Evolutionary conservation across 2,888 invertebrate genomes (phyloP).

Genomic region (Pharmacophagus antenor): DNA sequence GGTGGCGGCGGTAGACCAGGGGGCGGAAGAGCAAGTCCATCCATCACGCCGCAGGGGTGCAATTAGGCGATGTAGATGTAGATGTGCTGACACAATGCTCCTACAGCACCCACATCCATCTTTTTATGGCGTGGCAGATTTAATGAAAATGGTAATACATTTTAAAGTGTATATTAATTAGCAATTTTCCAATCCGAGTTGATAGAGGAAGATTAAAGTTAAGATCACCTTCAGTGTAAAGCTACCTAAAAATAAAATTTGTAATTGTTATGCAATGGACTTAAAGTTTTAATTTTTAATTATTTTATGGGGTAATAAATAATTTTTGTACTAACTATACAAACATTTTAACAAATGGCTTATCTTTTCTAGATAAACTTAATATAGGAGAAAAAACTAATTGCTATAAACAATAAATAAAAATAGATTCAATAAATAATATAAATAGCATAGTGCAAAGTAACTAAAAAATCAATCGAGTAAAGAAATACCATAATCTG

Average conservation of each 20-base stretch:
- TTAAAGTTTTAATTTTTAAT: no score
- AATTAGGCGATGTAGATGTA: slow-evolving; percentile 69
- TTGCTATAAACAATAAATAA: no score
- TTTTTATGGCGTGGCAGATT: slow-evolving; percentile 18
- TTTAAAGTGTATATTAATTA: slow-evolving; percentile 34
- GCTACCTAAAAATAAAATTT: neutral
- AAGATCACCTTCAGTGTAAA: neutral
- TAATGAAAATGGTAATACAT: slow-evolving; percentile 36
- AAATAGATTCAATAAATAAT: no score
- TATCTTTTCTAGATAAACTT: no score
- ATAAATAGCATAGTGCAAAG: no score
- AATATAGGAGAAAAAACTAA: no score
- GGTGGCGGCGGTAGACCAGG: slow-evolving; percentile 44
- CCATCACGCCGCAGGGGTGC: slow-evolving; percentile 71
- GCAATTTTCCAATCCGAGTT: neutral
- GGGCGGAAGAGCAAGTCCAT: slow-evolving; percentile 45
- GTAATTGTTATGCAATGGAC: no score
- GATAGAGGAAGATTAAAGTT: neutral
- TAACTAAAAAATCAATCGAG: no score
- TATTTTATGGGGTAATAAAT: no score
- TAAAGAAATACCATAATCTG: slow-evolving; percentile 32
- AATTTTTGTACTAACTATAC: no score
- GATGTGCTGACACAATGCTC: slow-evolving; percentile 71
- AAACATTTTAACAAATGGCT: no score
- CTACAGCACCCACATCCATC: slow-evolving; percentile 30